Evolutionary conservation across 2,888 invertebrate genomes (phyloP), one percentile per base, ranked within the genome.

Genomic region (Caenorhabditis sp.): DNA sequence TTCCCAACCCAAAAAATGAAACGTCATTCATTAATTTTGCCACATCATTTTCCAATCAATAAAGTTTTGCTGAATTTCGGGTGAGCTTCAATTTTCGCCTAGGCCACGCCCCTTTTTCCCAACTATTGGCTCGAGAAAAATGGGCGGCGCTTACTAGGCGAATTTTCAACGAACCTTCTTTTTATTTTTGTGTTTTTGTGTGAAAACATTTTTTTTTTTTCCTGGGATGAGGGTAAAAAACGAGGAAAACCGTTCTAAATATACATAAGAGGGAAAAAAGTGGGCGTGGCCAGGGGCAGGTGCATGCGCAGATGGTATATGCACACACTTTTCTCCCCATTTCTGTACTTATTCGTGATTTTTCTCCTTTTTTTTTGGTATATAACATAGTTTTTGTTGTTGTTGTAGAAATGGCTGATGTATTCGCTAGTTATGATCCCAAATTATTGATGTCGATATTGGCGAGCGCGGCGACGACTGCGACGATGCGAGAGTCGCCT

Each of bases 71-170:
- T 10, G n/a, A n/a, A n/a, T n/a, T n/a, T n/a, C n/a, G n/a, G n/a
- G n/a, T n/a, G n/a, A n/a, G n/a, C n/a, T n/a, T n/a, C n/a, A n/a
- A n/a, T n/a, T n/a, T n/a, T n/a, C n/a, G n/a, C n/a, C n/a, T 31
- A 31, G 10, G 31, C 10, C 31, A 4, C 65, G 65, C 65, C 70
- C 61, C 17, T 43, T 57, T 61, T 56, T 52, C 25, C 50, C 65
- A 70, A 68, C 68, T 68, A 68, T 68, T 68, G 68, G 68, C 52
- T 63, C 58, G 50, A 23, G 25, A 31, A 26, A 36, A 23, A 49
- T 17, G 20, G 38, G 52, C 50, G 23, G 31, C 4, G 31, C 10
- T 31, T 31, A n/a, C n/a, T n/a, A n/a, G n/a, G n/a, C n/a, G n/a
- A n/a, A n/a, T n/a, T n/a, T n/a, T n/a, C n/a, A n/a, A n/a, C n/a